These are phyloP conservation scores for Pterocles orientalis DNA, from an alignment of 2,113 vertebrate genomes.

Conservation along the genomic window DNA sequence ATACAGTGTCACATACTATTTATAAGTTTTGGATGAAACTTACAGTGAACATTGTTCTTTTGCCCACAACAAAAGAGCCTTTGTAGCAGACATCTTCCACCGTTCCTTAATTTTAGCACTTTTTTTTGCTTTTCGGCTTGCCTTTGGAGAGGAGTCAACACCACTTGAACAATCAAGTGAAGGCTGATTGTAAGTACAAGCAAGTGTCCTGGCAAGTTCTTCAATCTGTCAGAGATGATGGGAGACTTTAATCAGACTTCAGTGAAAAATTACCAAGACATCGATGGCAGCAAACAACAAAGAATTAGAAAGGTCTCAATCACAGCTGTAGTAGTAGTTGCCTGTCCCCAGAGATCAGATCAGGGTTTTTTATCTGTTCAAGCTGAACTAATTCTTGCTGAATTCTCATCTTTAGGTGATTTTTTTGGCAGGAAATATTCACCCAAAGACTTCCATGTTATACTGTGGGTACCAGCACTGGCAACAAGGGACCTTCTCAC, in stretches of 20 bases:
- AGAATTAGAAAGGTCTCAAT: not conserved
- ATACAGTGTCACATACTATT: not conserved
- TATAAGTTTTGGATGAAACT: not conserved
- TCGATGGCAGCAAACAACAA: not conserved
- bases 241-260: not conserved
- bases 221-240: constrained; percentile 81
- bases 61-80: constrained; percentile 91
- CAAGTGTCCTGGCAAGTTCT: constrained; percentile 84
- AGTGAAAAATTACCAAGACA: not conserved
- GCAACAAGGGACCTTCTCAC: not conserved
- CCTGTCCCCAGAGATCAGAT: not conserved
- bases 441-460: not conserved
- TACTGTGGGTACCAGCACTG: not conserved
- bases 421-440: not conserved
- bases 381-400: not conserved
- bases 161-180: constrained; percentile 78
- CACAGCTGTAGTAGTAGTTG: not conserved
- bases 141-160: constrained; percentile 75
- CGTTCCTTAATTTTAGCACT: constrained; percentile 80
- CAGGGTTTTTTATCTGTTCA: not conserved
- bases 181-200: constrained; percentile 82
- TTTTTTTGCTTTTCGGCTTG: constrained; percentile 76
- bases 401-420: not conserved
- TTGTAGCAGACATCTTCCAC: constrained; percentile 91
- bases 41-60: constrained; percentile 90